Evolutionary conservation across 2,797 vertebrate species (phyloP), one percentile per base, ranked within the genome.

Genomic region (Danio albolineatus): DNA sequence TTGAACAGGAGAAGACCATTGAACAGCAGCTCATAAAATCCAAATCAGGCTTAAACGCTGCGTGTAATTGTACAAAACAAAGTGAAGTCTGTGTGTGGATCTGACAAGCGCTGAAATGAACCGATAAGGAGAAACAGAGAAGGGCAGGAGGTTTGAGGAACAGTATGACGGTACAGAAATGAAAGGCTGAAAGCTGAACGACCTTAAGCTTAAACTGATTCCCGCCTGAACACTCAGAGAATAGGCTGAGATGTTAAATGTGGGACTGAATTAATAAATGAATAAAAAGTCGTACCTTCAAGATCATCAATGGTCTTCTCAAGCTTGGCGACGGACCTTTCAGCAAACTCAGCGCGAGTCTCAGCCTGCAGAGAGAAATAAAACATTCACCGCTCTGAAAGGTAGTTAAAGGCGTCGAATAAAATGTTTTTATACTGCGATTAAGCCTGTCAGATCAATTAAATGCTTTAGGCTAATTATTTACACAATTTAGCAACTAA

Each of bases 241-340:
- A 56, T 41, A 43, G 28, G 39, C 38, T 39, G 19, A 56, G 21
- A 71, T 53, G 21, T 4, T 17, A 1, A 67, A 9, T 28, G 7
- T 60, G 14, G 60, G 19, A 65, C 51, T 9, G n/a, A 65, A 78
- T 10, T 38, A 67, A 76, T 69, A 28, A 28, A 28, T 28, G 3
- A 28, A 28, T 28, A 3, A 75, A 86, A 83, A 79, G 54, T 72
- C 95, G 82, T 97, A 99, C 98, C 98, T 97, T 99, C 98, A 94
- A 99, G 91, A 92, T 99, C 98, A 89, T 99, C 98, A 81, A 99
- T 98, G 93, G 96, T 96, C 93, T 99, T 99, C 95, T 99, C 98
- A 93, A 99, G 95, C 91, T 99, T 99, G 93, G 98, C 97, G 92
- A 99, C 98, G 87, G 98, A 96, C 92, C 98, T 97, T 95, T 99